Evolutionary conservation across 2,113 vertebrate species (phyloP).

Genomic region (Rhegmatorhina hoffmannsi): DNA sequence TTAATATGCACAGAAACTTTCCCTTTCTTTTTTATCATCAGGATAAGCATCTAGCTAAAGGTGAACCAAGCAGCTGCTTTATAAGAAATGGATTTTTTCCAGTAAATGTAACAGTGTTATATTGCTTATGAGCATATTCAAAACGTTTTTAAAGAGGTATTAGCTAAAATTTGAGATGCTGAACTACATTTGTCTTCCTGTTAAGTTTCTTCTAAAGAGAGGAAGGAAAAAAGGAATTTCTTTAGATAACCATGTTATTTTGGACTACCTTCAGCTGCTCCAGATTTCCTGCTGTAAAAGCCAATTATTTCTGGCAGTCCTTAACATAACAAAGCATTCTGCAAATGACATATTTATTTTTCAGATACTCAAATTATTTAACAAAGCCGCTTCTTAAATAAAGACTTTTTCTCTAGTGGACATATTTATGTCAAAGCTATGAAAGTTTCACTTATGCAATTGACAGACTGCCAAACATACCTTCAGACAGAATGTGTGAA

Average conservation of each 20-base stretch:
- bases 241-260: not conserved
- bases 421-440: not conserved
- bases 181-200: not conserved
- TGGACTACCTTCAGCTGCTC: conserved; percentile 22
- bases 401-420: not conserved
- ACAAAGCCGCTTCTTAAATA: not conserved
- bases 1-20: not conserved
- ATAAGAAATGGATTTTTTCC: not conserved
- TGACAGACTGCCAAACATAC: not conserved
- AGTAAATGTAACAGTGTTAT: not conserved
- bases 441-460: not conserved
- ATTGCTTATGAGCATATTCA: not conserved
- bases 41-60: not conserved
- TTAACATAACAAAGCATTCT: not conserved
- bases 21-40: not conserved
- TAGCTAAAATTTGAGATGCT: not conserved
- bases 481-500: not conserved
- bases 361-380: not conserved
- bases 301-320: conserved; percentile 9
- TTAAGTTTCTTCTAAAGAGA: not conserved
- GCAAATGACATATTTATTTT: conserved; percentile 17
- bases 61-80: not conserved
- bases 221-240: not conserved
- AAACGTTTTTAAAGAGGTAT: not conserved
- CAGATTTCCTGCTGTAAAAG: conserved; percentile 7